phyloP scores from a whole-genome alignment of 2,888 invertebrate species.

The Tinea pellionella region DNA sequence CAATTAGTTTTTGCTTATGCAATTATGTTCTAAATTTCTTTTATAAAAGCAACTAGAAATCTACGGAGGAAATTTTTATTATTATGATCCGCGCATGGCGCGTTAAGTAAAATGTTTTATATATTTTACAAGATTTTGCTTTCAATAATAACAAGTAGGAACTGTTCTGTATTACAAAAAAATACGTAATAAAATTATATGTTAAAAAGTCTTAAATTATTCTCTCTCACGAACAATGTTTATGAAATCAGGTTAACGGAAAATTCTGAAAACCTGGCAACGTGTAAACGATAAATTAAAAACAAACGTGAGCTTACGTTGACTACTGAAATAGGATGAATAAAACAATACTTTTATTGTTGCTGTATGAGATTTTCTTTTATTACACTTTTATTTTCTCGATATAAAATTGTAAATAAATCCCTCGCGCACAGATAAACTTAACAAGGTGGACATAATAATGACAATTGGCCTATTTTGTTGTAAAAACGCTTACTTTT shows the following conservation, averaged over 20 bases:
- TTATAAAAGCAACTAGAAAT: no score
- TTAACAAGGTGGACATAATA: neutral
- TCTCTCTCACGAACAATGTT: conserved; percentile 8
- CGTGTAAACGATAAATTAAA: neutral
- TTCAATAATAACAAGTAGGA: no score
- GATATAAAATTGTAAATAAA: conserved; percentile 10
- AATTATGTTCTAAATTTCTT: neutral
- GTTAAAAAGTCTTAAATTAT: neutral
- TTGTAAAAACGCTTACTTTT: neutral
- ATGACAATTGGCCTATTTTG: neutral
- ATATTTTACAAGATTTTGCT: no score
- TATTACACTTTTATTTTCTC: conserved; percentile 18
- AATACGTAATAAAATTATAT: neutral
- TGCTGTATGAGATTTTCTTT: conserved; percentile 14
- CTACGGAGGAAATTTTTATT: no score
- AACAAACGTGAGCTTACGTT: conserved; percentile 3
- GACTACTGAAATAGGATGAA: conserved; percentile 4
- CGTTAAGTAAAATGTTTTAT: no score
- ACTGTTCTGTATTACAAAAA: neutral
- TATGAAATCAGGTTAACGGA: conserved; percentile 9
- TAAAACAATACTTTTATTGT: conserved; percentile 17
- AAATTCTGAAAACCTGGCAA: conserved; percentile 3
- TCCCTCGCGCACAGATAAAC: neutral
- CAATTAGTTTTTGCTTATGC: neutral
- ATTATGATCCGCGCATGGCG: no score